Base-by-base conservation (phyloP, 2,113 vertebrate species). In the Carlito syrichta region DNA sequence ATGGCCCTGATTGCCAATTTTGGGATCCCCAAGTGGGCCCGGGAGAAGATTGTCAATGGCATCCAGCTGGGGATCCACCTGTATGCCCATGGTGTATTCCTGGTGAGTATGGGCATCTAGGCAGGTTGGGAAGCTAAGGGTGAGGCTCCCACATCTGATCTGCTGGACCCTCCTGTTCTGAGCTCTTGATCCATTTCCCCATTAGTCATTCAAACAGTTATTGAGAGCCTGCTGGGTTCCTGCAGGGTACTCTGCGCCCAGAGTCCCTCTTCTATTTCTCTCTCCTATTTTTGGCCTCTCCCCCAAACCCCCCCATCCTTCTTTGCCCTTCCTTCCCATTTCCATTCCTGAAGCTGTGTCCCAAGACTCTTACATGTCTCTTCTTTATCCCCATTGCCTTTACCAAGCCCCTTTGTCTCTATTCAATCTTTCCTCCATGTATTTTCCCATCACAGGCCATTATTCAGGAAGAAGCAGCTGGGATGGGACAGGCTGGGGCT, bases 11-110 rank as follows among this genome's bases (percentile, higher is more conserved):
- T 99, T 4, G 99, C 99, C 94, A 99, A 99, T 98, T 99, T 99
- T 7, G 99, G 99, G 79, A 99, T 99, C 95, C 99, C 99, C 40
- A 99, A 99, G 74, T 99, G 99, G 99, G 99, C 99, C 27, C 98
- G 99, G 43, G 99, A 99, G 98, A 99, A 99, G 98, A 99, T 99
- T 16, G 99, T 99, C 62, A 99, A 99, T 5, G 99, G 99, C 50
- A 99, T 99, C 96, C 99, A 99, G 98, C 98, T 99, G 43, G 99
- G 99, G 38, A 99, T 99, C 92, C 99, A 99, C 97, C 98, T 99
- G 91, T 99, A 99, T 8, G 99, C 99, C n/a, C 99, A 99, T 30
- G 98, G 99, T 1, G 99, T 99, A 86, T 99, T 99, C 96, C 98
- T 99, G 98, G 98, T 99, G 95, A 98, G 98, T 52, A 81, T 11